Evolutionary conservation across 1,140 invertebrate species (phyloP).

Genomic region (Hyles vespertilio): DNA sequence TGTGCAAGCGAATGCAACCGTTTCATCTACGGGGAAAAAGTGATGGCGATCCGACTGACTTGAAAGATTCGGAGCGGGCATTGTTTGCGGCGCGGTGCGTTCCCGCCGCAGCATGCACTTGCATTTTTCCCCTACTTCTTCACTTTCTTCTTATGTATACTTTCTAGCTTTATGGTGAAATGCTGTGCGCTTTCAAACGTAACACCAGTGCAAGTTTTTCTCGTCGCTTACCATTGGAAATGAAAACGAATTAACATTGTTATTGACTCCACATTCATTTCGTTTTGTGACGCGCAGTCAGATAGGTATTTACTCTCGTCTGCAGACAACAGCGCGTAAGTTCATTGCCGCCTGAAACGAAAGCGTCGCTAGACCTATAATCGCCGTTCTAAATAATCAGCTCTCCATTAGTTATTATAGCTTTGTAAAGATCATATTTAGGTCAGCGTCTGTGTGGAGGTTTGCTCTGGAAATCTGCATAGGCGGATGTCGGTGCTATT

Average conservation of each 20-base stretch:
- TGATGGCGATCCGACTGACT: constrained; percentile 48
- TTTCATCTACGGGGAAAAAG: constrained; percentile 63
- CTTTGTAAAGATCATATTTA: constrained; percentile 46
- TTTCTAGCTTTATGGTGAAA: constrained; percentile 74
- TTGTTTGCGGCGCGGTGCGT: constrained; percentile 39
- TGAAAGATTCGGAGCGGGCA: constrained; percentile 47
- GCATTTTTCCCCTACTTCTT: constrained; percentile 67
- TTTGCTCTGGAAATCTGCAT: constrained; percentile 72
- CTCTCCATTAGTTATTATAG: no score
- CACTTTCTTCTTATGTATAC: constrained; percentile 74
- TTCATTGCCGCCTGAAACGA: no score
- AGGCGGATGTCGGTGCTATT: constrained; percentile 69
- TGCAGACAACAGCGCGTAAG: no score
- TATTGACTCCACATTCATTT: constrained; percentile 21
- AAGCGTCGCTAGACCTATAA: no score
- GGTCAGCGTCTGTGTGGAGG: constrained; percentile 55
- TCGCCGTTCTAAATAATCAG: no score
- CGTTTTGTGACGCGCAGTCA: no score
- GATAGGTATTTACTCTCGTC: no score
- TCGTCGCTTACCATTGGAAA: constrained; percentile 51
- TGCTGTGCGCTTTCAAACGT: constrained; percentile 69
- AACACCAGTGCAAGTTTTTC: constrained; percentile 72
- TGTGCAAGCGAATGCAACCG: constrained; percentile 52
- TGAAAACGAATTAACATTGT: constrained; percentile 65
- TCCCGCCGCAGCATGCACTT: constrained; percentile 50